These are phyloP conservation scores for Rhopalosiphum maidis DNA, from an alignment of 1,140 invertebrate species.

Conservation along the genomic window DNA sequence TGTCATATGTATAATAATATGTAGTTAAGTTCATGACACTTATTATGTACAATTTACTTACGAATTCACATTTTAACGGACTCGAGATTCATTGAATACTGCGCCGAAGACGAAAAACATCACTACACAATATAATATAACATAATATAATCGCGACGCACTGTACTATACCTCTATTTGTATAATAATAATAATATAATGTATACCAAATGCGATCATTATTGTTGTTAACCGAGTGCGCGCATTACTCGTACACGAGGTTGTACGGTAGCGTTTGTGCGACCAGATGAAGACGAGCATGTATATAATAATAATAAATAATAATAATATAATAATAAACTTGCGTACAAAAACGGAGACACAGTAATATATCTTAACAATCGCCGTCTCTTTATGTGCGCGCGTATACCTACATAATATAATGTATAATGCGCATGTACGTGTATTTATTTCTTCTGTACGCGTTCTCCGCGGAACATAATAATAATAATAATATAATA, in stretches of 20 bases:
- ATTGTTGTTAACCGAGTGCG: neutral
- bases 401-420: neutral
- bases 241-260: neutral
- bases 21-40: neutral
- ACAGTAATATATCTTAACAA: constrained; percentile 8
- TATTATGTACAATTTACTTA: neutral
- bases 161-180: neutral
- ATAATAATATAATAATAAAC: constrained; percentile 31
- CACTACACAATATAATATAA: neutral
- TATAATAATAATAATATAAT: neutral
- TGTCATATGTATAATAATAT: neutral
- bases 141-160: neutral
- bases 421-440: neutral
- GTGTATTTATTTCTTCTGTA: neutral
- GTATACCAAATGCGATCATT: constrained; percentile 1
- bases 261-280: constrained; percentile 22
- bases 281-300: constrained; percentile 20
- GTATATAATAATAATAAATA: constrained; percentile 1
- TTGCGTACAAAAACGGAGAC: constrained; percentile 31
- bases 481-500: constrained; percentile 24
- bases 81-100: constrained; percentile 6
- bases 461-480: neutral
- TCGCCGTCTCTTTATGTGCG: neutral
- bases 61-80: constrained; percentile 1
- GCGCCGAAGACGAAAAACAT: neutral